Evolutionary conservation across 2,797 vertebrate species (phyloP).

Genomic region (Ciconia nigra): DNA sequence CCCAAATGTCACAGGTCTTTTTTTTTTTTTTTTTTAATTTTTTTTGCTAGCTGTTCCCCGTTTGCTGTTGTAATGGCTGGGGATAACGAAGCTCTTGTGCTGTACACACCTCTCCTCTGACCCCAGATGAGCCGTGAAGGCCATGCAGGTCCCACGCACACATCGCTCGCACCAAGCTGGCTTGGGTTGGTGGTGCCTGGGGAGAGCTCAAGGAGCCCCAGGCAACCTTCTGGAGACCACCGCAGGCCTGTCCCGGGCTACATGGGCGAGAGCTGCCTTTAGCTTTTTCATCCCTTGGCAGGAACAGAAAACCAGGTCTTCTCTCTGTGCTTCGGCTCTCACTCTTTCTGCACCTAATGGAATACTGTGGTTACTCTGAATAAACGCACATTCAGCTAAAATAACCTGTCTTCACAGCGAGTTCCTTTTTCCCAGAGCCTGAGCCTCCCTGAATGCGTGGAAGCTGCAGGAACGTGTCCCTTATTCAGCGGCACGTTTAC

Average conservation of each 20-base stretch:
- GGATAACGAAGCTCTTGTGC: neutral
- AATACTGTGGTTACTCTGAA: neutral
- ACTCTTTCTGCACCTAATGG: neutral
- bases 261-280: neutral
- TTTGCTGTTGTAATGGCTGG: neutral
- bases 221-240: neutral
- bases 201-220: neutral
- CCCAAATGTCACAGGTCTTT: constrained; percentile 6
- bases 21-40: too few relatives aligned
- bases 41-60: neutral
- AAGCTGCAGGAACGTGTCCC: neutral
- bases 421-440: neutral
- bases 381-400: neutral
- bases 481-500: neutral
- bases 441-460: accelerated
- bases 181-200: neutral
- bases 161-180: accelerated
- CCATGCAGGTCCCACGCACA: neutral
- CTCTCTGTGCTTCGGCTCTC: neutral
- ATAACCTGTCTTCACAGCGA: neutral
- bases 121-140: accelerated
- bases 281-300: neutral
- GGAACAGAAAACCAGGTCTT: neutral
- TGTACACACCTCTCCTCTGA: neutral
- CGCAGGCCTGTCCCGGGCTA: neutral